A percentile compares a stretch with the other conserved stretches of the same genome.
phyloP scores from a whole-genome alignment of 2,113 vertebrate species.

The Cochlearius cochlearius region DNA sequence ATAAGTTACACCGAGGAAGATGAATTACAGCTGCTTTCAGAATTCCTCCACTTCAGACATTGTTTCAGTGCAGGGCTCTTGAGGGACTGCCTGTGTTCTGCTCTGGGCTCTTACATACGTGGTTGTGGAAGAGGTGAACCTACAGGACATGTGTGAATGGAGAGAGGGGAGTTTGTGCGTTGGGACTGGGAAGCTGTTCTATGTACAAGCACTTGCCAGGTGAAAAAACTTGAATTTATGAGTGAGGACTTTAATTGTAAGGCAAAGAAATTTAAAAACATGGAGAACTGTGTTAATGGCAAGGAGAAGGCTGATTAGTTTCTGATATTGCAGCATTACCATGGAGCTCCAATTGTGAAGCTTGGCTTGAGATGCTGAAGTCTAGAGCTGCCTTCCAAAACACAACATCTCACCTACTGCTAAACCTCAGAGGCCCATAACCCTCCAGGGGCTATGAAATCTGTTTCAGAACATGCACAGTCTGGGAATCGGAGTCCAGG shows the following conservation, averaged over 20 bases:
- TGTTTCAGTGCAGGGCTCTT: not conserved
- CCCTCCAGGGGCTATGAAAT: not conserved
- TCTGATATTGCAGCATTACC: not conserved
- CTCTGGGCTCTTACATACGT: not conserved
- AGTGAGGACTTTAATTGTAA: not conserved
- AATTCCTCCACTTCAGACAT: not conserved
- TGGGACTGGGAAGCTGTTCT: not conserved
- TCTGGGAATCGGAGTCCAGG: not conserved
- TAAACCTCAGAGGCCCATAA: not conserved
- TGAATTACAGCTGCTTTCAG: constrained; percentile 29
- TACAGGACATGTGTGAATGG: not conserved
- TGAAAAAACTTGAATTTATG: not conserved
- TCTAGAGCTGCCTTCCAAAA: not conserved
- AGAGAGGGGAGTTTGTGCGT: not conserved
- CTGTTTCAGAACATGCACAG: not conserved
- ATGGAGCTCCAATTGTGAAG: not conserved
- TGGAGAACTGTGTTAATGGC: not conserved
- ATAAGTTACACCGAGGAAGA: not conserved
- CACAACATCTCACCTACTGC: not conserved
- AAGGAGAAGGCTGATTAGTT: not conserved
- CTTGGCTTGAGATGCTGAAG: not conserved
- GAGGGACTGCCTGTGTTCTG: not conserved
- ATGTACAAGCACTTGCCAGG: not conserved
- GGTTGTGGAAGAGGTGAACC: not conserved
- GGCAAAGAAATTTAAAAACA: not conserved